Evolutionary conservation across 2,888 invertebrate genomes (phyloP).

Genomic region (Cheilosia urbana): DNA sequence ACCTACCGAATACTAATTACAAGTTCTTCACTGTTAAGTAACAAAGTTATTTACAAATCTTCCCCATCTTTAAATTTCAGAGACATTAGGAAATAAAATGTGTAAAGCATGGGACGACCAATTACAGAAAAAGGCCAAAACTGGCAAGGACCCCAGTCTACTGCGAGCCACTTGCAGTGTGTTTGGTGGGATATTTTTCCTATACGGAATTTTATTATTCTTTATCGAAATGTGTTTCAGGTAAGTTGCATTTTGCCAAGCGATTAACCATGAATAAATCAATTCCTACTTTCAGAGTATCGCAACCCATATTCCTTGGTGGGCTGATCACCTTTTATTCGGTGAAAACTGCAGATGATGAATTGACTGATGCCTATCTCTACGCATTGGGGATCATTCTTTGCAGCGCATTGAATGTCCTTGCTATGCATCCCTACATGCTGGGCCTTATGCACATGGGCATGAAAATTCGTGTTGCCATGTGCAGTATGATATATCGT

Average conservation of each 20-base stretch:
- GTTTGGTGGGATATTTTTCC: constrained; percentile 86
- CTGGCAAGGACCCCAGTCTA: constrained; percentile 84
- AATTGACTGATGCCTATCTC: constrained; percentile 87
- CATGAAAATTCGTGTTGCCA: constrained; percentile 88
- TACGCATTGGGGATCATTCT: constrained; percentile 90
- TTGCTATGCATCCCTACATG: constrained; percentile 95
- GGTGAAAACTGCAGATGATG: constrained; percentile 68
- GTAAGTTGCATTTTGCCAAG: constrained; percentile 77
- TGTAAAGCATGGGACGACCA: constrained; percentile 86
- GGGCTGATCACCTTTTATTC: constrained; percentile 87
- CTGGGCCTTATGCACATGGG: constrained; percentile 88
- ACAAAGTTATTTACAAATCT: not conserved
- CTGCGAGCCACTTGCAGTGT: constrained; percentile 84
- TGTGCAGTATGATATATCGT: constrained; percentile 89
- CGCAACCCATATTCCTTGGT: constrained; percentile 87
- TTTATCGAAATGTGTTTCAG: constrained; percentile 87
- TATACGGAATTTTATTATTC: constrained; percentile 86
- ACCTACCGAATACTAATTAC: too few relatives aligned
- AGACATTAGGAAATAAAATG: constrained; percentile 86
- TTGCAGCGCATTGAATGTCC: constrained; percentile 90
- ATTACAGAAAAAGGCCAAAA: constrained; percentile 81
- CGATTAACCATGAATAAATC: not conserved
- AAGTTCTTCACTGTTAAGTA: too few relatives aligned
- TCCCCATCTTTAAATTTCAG: constrained; percentile 76
- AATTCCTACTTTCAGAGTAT: constrained; percentile 84